A percentile compares a stretch with the other conserved stretches of the same genome.
These are phyloP conservation scores for Suillia variegata DNA, from an alignment of 2,888 invertebrate genomes.

Conservation along the genomic window DNA sequence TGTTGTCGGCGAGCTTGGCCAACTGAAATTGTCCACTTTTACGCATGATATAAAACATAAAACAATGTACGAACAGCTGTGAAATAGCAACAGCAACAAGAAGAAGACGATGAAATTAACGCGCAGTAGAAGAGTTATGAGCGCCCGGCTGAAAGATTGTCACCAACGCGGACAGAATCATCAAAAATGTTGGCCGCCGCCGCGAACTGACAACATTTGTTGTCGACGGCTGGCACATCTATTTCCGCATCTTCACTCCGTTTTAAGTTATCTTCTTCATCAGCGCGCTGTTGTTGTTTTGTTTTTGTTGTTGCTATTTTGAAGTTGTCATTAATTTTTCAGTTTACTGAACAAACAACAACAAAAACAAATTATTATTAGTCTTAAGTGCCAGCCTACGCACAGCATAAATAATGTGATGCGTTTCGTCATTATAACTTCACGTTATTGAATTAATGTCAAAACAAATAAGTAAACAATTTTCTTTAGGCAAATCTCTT, in stretches of 20 bases:
- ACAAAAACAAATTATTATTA: not conserved
- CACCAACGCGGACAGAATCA: not conserved
- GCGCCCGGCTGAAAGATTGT: not conserved
- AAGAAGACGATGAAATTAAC: not conserved
- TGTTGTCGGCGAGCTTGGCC: too few species aligned
- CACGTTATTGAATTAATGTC: too few species aligned
- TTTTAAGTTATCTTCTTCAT: not conserved
- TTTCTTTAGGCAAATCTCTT: too few species aligned
- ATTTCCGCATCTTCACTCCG: not conserved
- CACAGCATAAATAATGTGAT: not conserved
- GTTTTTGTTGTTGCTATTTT: conserved; percentile 2
- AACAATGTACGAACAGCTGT: too few species aligned
- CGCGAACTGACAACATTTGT: not conserved
- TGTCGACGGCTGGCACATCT: not conserved
- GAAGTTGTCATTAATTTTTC: conserved; percentile 14
- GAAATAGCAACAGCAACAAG: too few species aligned
- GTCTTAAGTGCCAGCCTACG: not conserved
- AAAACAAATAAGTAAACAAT: too few species aligned
- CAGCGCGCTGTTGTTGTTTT: not conserved
- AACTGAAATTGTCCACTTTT: conserved; percentile 4
- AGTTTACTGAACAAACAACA: conserved; percentile 9
- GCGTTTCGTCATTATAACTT: too few species aligned
- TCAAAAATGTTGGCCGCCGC: conserved; percentile 3
- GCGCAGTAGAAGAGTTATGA: not conserved
- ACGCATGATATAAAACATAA: conserved; percentile 5